Conservation (phyloP, 2,888 invertebrate genomes). For the Nasonovia ribisnigri region DNA sequence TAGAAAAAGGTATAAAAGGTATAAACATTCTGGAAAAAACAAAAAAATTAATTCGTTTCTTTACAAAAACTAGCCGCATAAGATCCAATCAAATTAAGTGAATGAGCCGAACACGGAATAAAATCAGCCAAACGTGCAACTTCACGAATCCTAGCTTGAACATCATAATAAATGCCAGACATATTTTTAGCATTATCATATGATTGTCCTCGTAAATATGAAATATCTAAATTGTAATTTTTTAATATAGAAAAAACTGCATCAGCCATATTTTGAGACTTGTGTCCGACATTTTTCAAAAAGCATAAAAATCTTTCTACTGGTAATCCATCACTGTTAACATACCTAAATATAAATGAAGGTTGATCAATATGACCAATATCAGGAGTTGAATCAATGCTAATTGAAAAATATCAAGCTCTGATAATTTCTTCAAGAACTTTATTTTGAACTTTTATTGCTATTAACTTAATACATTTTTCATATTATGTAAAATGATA, state of each 20-base stretch:
- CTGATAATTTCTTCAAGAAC: conserved; percentile 42
- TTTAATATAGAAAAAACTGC: conserved; percentile 63
- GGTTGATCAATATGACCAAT: conserved; percentile 68
- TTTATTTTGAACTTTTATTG: conserved; percentile 35
- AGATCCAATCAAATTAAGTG: conserved; percentile 67
- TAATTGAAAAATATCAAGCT: conserved; percentile 61
- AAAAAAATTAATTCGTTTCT: conserved; percentile 25
- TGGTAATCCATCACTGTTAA: conserved; percentile 67
- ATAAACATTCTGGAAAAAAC: conserved; percentile 17
- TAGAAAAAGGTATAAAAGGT: conserved; percentile 32
- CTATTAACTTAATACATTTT: conserved; percentile 56
- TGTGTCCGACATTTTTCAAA: conserved; percentile 69
- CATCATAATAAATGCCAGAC: conserved; percentile 68
- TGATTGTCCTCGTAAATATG: conserved; percentile 68
- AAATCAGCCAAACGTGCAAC: conserved; percentile 67
- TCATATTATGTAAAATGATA: conserved; percentile 58
- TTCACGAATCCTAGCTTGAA: conserved; percentile 68
- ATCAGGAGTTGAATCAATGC: conserved; percentile 62
- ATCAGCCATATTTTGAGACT: conserved; percentile 68
- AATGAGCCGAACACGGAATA: conserved; percentile 69
- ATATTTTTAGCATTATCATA: conserved; percentile 69
- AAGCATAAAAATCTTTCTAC: conserved; percentile 69
- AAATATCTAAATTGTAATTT: conserved; percentile 67
- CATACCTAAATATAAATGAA: conserved; percentile 69
- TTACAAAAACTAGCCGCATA: conserved; percentile 42